Conservation (phyloP, 2,797 vertebrate genomes). For the Sebastes dallii region DNA sequence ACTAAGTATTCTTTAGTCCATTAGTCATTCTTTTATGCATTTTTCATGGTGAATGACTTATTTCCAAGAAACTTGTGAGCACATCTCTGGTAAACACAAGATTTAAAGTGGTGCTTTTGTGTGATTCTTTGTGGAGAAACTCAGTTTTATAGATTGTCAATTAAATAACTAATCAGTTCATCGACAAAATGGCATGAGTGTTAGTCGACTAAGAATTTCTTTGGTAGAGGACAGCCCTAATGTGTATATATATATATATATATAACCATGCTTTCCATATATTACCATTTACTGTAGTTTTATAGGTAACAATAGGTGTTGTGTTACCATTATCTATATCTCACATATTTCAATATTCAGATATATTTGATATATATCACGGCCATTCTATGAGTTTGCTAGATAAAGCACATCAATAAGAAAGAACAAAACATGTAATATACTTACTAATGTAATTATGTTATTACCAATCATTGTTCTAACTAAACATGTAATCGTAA, state of each 20-base stretch:
- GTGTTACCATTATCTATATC: not conserved
- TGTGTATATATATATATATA: no score
- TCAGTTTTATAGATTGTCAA: no score
- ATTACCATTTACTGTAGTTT: not conserved
- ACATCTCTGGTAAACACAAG: no score
- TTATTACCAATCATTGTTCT: not conserved
- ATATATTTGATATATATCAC: not conserved
- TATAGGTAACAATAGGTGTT: not conserved
- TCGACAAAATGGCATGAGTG: no score
- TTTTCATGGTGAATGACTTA: no score
- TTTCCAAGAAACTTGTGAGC: no score
- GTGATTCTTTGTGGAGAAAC: no score
- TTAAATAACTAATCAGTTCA: accelerated
- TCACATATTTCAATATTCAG: not conserved
- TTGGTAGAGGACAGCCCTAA: no score
- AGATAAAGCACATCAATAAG: not conserved
- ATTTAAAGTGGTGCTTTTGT: no score
- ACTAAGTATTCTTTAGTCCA: no score
- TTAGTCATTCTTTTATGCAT: no score
- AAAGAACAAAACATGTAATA: not conserved
- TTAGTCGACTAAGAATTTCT: no score
- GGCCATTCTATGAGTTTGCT: not conserved
- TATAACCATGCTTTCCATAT: not conserved
- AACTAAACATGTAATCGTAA: not conserved
- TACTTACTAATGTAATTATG: not conserved